phyloP scores from a whole-genome alignment of 2,888 invertebrate genomes.

The Sminthurides aquaticus region DNA sequence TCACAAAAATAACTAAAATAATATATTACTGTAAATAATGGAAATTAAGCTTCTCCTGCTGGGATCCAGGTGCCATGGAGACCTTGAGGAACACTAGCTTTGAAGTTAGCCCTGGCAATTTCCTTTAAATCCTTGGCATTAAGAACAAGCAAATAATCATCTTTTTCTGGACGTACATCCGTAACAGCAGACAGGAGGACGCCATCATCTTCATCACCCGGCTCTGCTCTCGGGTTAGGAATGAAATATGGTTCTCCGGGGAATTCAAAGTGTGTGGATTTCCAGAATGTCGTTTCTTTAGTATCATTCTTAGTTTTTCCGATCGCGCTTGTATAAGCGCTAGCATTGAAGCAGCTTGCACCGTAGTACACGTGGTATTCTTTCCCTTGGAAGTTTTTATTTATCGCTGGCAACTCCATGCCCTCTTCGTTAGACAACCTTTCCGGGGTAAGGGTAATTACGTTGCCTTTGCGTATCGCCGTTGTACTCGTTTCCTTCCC shows the following conservation, averaged over 20 bases:
- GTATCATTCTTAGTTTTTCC: slow-evolving; percentile 16
- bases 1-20: too few species aligned
- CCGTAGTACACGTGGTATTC: slow-evolving; percentile 51
- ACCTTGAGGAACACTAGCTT: slow-evolving; percentile 19
- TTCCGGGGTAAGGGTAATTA: slow-evolving; percentile 7
- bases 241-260: slow-evolving; percentile 49
- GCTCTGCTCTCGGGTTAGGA: slow-evolving; percentile 46
- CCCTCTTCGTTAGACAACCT: slow-evolving; percentile 41
- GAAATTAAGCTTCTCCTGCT: slow-evolving; percentile 9
- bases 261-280: slow-evolving; percentile 20
- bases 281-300: slow-evolving; percentile 15
- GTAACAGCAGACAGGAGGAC: slow-evolving; percentile 45
- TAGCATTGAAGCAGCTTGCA: slow-evolving; percentile 42
- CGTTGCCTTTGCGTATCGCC: slow-evolving; percentile 18
- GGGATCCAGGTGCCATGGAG: slow-evolving; percentile 22
- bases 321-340: slow-evolving; percentile 22
- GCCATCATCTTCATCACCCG: slow-evolving; percentile 50
- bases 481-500: slow-evolving; percentile 43
- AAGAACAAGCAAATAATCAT: slow-evolving; percentile 45
- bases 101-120: slow-evolving; percentile 44
- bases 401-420: slow-evolving; percentile 50
- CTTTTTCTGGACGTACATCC: slow-evolving; percentile 41
- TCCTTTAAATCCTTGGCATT: slow-evolving; percentile 47
- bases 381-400: slow-evolving; percentile 45
- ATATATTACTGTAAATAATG: too few species aligned